phyloP scores from a whole-genome alignment of 2,113 vertebrate genomes.

The Copsychus sechellarum region DNA sequence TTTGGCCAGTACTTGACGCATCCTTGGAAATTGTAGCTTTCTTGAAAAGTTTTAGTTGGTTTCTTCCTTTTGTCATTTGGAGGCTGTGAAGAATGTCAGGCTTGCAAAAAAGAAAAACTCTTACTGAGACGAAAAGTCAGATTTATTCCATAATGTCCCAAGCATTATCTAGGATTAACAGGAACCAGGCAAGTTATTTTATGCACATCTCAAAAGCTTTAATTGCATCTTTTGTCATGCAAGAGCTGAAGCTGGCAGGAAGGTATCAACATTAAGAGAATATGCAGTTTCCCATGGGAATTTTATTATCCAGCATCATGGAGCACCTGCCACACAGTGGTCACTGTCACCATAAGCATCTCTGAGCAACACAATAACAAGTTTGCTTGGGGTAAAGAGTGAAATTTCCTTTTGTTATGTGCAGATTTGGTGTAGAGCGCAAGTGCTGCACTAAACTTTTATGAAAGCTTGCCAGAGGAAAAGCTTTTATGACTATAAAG shows the following conservation, averaged over 20 bases:
- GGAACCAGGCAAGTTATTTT: constrained; percentile 22
- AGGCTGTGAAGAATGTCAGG: neutral
- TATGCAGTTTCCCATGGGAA: constrained; percentile 1
- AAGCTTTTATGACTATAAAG: constrained; percentile 17
- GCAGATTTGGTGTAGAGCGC: neutral
- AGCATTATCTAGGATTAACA: constrained; percentile 9
- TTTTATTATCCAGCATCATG: constrained; percentile 42
- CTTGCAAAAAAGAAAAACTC: neutral
- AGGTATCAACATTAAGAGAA: constrained; percentile 16
- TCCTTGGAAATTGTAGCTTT: neutral
- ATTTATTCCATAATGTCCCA: neutral
- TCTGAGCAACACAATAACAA: constrained; percentile 10
- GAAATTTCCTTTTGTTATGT: constrained; percentile 9
- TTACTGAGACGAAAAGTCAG: neutral
- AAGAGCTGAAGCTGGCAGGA: constrained; percentile 44
- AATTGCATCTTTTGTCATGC: constrained; percentile 61
- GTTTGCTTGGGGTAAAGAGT: neutral
- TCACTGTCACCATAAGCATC: constrained; percentile 25
- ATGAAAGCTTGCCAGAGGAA: constrained; percentile 3
- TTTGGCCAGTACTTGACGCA: neutral
- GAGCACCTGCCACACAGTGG: constrained; percentile 19
- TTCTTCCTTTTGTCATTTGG: neutral
- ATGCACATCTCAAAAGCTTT: constrained; percentile 40
- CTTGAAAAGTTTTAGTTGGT: neutral
- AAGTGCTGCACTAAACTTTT: neutral